Percentiles rank a stretch among this genome's conserved stretches.
These are phyloP conservation scores for Oscheius sp. DNA, from an alignment of 1,140 invertebrate genomes.

Conservation along the genomic window DNA sequence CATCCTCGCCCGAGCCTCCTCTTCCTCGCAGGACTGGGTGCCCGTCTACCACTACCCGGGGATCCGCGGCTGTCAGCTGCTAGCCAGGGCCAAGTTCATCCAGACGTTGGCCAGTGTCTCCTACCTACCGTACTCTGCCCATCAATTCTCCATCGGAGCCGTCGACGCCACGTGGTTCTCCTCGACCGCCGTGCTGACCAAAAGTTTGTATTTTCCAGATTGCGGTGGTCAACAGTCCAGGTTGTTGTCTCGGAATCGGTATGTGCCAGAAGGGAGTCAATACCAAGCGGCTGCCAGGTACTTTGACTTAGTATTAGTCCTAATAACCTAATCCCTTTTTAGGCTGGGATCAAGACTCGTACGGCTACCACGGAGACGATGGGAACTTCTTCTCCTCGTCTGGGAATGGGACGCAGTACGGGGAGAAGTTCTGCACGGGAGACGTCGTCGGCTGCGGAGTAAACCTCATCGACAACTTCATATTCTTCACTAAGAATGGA, in stretches of 20 bases:
- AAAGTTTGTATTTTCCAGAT: no score
- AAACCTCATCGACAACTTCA: slow-evolving; percentile 93
- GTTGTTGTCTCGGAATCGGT: slow-evolving; percentile 92
- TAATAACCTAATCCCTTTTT: no score
- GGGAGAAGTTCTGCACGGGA: slow-evolving; percentile 95
- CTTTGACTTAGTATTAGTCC: no score
- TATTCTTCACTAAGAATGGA: slow-evolving; percentile 99
- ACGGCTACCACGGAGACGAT: slow-evolving; percentile 99
- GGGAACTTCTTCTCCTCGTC: slow-evolving; percentile 97
- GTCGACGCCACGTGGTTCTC: slow-evolving; percentile 11
- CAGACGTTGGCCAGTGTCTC: slow-evolving; percentile 13
- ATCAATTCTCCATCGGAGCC: slow-evolving; percentile 15
- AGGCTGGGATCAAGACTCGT: slow-evolving; percentile 98
- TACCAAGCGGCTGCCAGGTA: slow-evolving; percentile 87
- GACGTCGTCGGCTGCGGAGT: slow-evolving; percentile 94
- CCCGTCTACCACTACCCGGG: slow-evolving; percentile 12
- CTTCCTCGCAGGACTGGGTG: no score
- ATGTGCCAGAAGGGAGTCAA: slow-evolving; percentile 90
- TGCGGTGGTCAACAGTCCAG: background rate
- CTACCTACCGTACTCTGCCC: slow-evolving; percentile 8
- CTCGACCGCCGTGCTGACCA: slow-evolving; percentile 3
- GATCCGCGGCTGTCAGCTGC: slow-evolving; percentile 15
- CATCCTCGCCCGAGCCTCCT: no score
- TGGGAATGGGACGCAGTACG: slow-evolving; percentile 89
- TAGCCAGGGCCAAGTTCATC: slow-evolving; percentile 20